These are phyloP conservation scores for Thereva nobilitata DNA, from an alignment of 2,888 invertebrate genomes.

Conservation along the genomic window DNA sequence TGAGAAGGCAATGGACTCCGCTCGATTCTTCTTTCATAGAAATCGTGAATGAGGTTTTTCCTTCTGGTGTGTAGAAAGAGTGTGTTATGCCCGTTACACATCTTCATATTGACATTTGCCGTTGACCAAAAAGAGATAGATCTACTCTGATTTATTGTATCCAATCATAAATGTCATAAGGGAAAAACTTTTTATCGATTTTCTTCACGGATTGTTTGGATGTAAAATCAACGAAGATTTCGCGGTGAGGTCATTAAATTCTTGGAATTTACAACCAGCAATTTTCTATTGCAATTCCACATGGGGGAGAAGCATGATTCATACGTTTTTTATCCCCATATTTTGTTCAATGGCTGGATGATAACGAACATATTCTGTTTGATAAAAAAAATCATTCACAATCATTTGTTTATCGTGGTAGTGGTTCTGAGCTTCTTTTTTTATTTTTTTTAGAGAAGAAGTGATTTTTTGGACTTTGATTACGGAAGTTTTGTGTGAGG, in stretches of 20 bases:
- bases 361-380: slow-evolving; percentile 1
- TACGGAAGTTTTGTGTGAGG: slow-evolving; percentile 5
- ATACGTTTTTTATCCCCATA: not conserved
- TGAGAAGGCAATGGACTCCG: too few species aligned
- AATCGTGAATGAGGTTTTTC: too few species aligned
- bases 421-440: not conserved
- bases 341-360: not conserved
- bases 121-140: too few species aligned
- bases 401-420: slow-evolving; percentile 14
- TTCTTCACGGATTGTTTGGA: slow-evolving; percentile 15
- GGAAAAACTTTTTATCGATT: slow-evolving; percentile 17
- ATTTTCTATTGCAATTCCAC: slow-evolving; percentile 10
- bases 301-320: slow-evolving; percentile 20
- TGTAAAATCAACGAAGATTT: slow-evolving; percentile 15
- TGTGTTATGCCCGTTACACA: too few species aligned
- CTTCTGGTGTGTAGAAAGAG: too few species aligned
- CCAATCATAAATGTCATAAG: not conserved
- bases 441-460: not conserved
- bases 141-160: not conserved
- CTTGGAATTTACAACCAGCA: slow-evolving; percentile 20
- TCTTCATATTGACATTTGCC: too few species aligned
- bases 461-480: slow-evolving; percentile 10
- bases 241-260: slow-evolving; percentile 32
- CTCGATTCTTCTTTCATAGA: too few species aligned
- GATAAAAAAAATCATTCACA: slow-evolving; percentile 20